Evolutionary conservation across 2,888 invertebrate species (phyloP).

Genomic region (Drosophila pegasa): DNA sequence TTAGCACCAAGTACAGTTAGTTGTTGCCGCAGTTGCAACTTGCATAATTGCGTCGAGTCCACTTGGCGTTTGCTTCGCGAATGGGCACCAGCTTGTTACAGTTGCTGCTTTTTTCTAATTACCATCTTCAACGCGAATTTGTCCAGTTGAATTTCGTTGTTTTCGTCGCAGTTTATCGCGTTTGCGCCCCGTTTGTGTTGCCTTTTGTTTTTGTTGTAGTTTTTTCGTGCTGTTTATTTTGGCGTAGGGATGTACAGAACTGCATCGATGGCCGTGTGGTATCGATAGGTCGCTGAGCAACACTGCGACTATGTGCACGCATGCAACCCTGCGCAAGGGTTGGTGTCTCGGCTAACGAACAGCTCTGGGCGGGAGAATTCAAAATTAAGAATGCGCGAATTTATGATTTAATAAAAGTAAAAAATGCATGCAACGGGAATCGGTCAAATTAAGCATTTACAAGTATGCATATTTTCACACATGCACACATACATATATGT

Average conservation of each 20-base stretch:
- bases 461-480: no score
- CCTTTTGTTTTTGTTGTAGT: slow-evolving; percentile 64
- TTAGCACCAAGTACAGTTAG: slow-evolving; percentile 69
- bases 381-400: neutral
- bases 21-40: slow-evolving; percentile 60
- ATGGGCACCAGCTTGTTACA: neutral
- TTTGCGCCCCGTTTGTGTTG: slow-evolving; percentile 44
- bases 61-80: neutral
- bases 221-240: slow-evolving; percentile 70
- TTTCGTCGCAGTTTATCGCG: slow-evolving; percentile 18
- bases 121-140: slow-evolving; percentile 30
- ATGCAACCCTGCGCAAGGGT: slow-evolving; percentile 30
- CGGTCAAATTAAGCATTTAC: no score
- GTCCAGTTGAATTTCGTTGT: slow-evolving; percentile 3
- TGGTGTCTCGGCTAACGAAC: slow-evolving; percentile 34
- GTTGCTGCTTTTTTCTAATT: slow-evolving; percentile 5
- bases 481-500: neutral
- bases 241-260: slow-evolving; percentile 55
- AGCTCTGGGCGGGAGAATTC: slow-evolving; percentile 3
- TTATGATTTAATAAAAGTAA: neutral
- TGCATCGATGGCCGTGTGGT: slow-evolving; percentile 42
- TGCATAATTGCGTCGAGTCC: slow-evolving; percentile 72
- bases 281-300: slow-evolving; percentile 27
- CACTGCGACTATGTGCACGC: neutral
- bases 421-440: neutral